Evolutionary conservation across 2,888 invertebrate species (phyloP).

Genomic region (Metopia argyrocephala): DNA sequence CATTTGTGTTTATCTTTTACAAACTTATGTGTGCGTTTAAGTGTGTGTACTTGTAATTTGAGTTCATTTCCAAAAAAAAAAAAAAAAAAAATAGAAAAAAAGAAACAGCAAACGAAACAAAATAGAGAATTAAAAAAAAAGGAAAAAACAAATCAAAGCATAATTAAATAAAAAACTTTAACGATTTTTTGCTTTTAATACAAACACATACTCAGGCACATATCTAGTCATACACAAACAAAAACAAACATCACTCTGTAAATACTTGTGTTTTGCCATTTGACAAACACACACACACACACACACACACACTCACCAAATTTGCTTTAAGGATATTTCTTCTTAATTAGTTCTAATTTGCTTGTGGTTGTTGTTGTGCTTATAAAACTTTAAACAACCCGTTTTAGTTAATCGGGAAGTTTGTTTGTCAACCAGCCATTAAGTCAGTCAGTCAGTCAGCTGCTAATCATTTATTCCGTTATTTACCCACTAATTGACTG

Average conservation of each 20-base stretch:
- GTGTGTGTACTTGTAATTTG: constrained; percentile 7
- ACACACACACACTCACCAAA: not conserved
- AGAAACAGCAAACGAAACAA: constrained; percentile 4
- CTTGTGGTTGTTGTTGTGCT: constrained; percentile 25
- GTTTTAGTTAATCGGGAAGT: not conserved
- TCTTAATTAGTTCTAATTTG: constrained; percentile 52
- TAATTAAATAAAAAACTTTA: not conserved
- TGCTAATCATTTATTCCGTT: not conserved
- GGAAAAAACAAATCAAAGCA: not conserved
- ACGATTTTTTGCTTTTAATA: constrained; percentile 6
- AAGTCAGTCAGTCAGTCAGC: constrained; percentile 4
- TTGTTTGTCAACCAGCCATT: not conserved
- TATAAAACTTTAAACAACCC: constrained; percentile 27
- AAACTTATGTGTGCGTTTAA: not conserved
- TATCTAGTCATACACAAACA: too few relatives aligned
- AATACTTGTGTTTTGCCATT: too few relatives aligned
- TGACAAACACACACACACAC: not conserved
- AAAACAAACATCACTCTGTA: too few relatives aligned
- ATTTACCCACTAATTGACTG: constrained; percentile 40
- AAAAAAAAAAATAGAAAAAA: constrained; percentile 4
- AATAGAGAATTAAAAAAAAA: not conserved
- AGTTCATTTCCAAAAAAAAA: not conserved
- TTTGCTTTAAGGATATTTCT: constrained; percentile 45
- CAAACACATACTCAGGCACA: not conserved
- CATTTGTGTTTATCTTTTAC: constrained; percentile 28